Evolutionary conservation across 1,140 invertebrate genomes (phyloP), one percentile per base, ranked within the genome.

Genomic region (Hormaphis cornu): DNA sequence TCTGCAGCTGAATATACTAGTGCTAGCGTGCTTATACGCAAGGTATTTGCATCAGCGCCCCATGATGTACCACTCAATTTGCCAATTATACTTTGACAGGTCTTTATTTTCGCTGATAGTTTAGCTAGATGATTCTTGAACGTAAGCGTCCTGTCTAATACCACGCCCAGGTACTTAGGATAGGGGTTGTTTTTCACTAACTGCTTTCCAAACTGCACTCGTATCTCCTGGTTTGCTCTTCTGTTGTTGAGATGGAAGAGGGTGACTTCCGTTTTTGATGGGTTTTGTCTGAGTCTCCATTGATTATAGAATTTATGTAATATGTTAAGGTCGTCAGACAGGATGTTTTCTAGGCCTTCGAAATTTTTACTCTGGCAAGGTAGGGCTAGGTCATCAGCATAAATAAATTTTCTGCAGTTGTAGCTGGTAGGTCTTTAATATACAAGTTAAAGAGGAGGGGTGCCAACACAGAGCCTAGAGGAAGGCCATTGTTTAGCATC

Each of bases 251-350:
- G 24, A 30, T 69, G 63, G 28, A 69, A 69, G 20, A 22, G 24
- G 6, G 40, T 44, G 6, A 69, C 44, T 69, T 69, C 42, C 12
- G 63, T 69, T 69, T 69, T 69, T 16, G 18, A 24, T 18, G 44
- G 6, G 44, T 48, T 48, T 6, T 37, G 42, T 48, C 48, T 69
- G 22, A 70, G 48, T 35, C 46, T 40, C 69, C 69, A 70, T 26
- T 35, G n/a, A n/a, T n/a, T n/a, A n/a, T n/a, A n/a, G n/a, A n/a
- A n/a, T n/a, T n/a, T n/a, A n/a, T n/a, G n/a, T n/a, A n/a, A n/a
- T n/a, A n/a, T n/a, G n/a, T n/a, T n/a, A n/a, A n/a, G n/a, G n/a
- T n/a, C n/a, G n/a, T n/a, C n/a, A n/a, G n/a, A n/a, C n/a, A n/a
- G n/a, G n/a, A n/a, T n/a, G n/a, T n/a, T n/a, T n/a, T n/a, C n/a